These are phyloP conservation scores for Papilio demoleus DNA, from an alignment of 2,888 invertebrate genomes.

Conservation along the genomic window DNA sequence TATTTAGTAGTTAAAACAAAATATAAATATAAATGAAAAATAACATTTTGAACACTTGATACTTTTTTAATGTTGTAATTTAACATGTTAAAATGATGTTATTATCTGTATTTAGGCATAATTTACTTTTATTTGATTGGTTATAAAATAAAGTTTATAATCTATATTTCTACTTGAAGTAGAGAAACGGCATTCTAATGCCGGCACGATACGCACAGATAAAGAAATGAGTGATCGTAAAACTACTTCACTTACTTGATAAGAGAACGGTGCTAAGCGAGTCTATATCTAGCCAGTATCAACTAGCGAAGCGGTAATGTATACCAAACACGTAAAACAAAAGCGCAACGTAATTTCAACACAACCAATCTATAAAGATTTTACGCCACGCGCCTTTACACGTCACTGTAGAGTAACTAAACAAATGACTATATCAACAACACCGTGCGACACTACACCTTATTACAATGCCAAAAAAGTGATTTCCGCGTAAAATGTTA, in stretches of 20 bases:
- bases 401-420: slow-evolving; percentile 74
- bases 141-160: not conserved
- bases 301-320: not conserved
- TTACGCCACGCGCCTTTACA: slow-evolving; percentile 71
- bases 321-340: slow-evolving; percentile 13
- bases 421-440: slow-evolving; percentile 51
- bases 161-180: not conserved
- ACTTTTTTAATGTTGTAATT: not conserved
- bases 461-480: slow-evolving; percentile 47
- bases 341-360: slow-evolving; percentile 38
- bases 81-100: not conserved
- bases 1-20: slow-evolving; percentile 24
- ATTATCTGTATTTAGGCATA: not conserved
- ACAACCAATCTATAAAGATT: slow-evolving; percentile 64
- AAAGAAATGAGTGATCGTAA: slow-evolving; percentile 27
- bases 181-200: not conserved
- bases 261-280: slow-evolving; percentile 19
- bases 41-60: not conserved
- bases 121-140: not conserved
- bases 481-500: slow-evolving; percentile 46
- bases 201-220: slow-evolving; percentile 16
- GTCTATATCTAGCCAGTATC: not conserved
- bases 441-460: slow-evolving; percentile 45
- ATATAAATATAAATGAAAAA: slow-evolving; percentile 4
- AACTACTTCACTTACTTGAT: slow-evolving; percentile 31